A percentile compares a stretch with the other conserved stretches of the same genome.
phyloP scores from a whole-genome alignment of 2,797 vertebrate species.

The Ciconia nigra region DNA sequence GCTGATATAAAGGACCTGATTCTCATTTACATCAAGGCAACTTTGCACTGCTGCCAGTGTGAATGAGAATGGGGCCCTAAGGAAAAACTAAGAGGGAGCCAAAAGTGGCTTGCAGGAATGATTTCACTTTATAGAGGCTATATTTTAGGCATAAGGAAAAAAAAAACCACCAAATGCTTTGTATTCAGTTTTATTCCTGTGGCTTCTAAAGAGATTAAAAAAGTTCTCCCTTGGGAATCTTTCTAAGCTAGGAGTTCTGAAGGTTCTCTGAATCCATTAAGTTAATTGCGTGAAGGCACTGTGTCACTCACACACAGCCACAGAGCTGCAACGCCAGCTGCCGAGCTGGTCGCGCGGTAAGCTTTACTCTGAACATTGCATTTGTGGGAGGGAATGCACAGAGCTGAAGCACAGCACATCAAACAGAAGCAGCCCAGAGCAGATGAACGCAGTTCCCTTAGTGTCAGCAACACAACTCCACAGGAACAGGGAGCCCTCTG shows the following conservation, averaged over 20 bases:
- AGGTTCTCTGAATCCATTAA: conserved; percentile 17
- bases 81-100: not conserved
- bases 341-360: not conserved
- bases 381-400: not conserved
- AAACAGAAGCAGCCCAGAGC: not conserved
- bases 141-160: not conserved
- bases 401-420: not conserved
- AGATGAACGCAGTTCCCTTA: not conserved
- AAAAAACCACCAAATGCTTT: not conserved
- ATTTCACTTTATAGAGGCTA: not conserved
- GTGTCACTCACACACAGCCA: not conserved
- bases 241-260: not conserved
- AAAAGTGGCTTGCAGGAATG: not conserved
- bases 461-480: not conserved
- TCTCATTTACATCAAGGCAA: not conserved
- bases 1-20: not conserved
- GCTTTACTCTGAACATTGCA: not conserved
- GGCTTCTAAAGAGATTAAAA: not conserved
- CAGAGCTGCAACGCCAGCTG: not conserved
- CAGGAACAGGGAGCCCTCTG: not conserved
- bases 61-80: not conserved
- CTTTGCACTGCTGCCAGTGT: not conserved
- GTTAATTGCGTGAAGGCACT: not conserved
- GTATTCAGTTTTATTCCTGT: not conserved
- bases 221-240: not conserved